Evolutionary conservation across 2,113 vertebrate genomes (phyloP).

Genomic region (Hymenochirus boettgeri): DNA sequence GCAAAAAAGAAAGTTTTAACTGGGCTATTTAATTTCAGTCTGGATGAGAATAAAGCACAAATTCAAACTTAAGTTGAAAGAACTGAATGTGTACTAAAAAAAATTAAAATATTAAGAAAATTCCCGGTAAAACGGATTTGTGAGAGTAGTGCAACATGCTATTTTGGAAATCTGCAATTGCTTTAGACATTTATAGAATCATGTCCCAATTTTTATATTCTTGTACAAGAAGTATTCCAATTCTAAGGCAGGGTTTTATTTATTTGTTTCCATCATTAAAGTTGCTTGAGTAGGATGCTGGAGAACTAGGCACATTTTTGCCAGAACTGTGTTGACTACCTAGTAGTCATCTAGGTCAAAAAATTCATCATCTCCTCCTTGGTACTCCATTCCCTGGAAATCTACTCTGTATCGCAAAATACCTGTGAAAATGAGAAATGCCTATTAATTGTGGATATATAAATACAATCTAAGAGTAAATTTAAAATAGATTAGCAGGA

Average conservation of each 20-base stretch:
- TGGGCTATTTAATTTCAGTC: too few species aligned
- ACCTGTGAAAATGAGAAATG: slow-evolving; percentile 59
- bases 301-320: slow-evolving; percentile 76
- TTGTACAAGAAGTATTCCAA: slow-evolving; percentile 88
- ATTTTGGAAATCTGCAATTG: slow-evolving; percentile 78
- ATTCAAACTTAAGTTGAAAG: too few species aligned
- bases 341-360: slow-evolving; percentile 99
- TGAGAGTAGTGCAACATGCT: slow-evolving; percentile 83
- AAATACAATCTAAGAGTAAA: too few species aligned
- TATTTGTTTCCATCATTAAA: slow-evolving; percentile 72
- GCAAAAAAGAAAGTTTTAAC: too few species aligned
- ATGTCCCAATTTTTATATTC: slow-evolving; percentile 81
- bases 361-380: slow-evolving; percentile 97
- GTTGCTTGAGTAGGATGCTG: slow-evolving; percentile 82
- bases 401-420: slow-evolving; percentile 99
- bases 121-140: slow-evolving; percentile 84
- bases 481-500: too few species aligned
- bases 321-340: slow-evolving; percentile 91
- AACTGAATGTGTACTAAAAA: too few species aligned
- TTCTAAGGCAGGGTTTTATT: slow-evolving; percentile 87
- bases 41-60: too few species aligned
- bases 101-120: too few species aligned
- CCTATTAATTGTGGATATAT: too few species aligned
- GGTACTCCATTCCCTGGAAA: slow-evolving; percentile 99
- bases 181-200: slow-evolving; percentile 82